A percentile compares a stretch with the other conserved stretches of the same genome.
Evolutionary conservation across 2,888 invertebrate genomes (phyloP).

Genomic region (Ceramica pisi): DNA sequence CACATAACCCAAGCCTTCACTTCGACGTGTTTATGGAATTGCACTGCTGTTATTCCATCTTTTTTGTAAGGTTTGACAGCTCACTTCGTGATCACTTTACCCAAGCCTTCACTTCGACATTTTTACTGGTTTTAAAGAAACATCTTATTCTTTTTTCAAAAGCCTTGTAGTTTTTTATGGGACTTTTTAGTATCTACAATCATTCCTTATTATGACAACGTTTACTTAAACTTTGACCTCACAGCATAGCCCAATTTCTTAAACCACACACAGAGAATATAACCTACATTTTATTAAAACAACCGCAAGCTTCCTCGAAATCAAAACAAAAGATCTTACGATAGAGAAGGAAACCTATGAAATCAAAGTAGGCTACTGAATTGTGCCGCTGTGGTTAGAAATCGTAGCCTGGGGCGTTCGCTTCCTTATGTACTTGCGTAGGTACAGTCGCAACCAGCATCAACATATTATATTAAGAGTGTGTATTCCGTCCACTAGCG

Average conservation of each 20-base stretch:
- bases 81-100: no score
- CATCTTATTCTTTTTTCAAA: no score
- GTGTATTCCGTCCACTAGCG: no score
- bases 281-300: background rate
- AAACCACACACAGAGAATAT: background rate
- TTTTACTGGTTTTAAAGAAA: no score
- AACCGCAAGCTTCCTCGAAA: background rate
- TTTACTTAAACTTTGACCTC: background rate
- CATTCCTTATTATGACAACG: background rate
- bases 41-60: no score
- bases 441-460: constrained; percentile 1
- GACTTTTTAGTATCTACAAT: no score
- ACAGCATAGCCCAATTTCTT: no score
- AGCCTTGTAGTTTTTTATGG: no score
- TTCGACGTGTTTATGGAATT: no score
- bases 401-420: constrained; percentile 19
- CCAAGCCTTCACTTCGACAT: no score
- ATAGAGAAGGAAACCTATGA: constrained; percentile 16
- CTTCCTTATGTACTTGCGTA: background rate
- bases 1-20: no score
- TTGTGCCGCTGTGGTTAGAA: constrained; percentile 11
- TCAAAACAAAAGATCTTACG: constrained; percentile 27
- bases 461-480: background rate
- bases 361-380: constrained; percentile 34
- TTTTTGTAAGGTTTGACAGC: no score